A percentile compares a stretch with the other conserved stretches of the same genome.
Conservation (phyloP, 2,113 vertebrate species). For the Laticauda colubrina region DNA sequence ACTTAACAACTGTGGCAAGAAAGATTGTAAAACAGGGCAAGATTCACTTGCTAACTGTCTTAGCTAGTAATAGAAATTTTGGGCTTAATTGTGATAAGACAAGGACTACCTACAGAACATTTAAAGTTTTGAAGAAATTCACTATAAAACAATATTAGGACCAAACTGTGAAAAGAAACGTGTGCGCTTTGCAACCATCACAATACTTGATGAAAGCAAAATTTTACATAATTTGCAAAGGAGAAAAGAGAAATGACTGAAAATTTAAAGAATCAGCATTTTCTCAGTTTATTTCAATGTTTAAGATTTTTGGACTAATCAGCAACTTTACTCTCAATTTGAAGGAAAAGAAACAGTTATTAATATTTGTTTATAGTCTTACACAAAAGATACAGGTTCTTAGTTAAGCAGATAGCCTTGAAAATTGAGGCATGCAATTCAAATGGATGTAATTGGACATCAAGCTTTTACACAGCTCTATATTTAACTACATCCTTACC, state of each 20-base stretch:
- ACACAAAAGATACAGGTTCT: not conserved
- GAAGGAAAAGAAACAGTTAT: not conserved
- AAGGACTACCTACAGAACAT: not conserved
- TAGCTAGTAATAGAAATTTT: not conserved
- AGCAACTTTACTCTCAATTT: not conserved
- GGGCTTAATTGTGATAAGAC: not conserved
- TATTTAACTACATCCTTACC: not conserved
- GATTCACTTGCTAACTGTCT: not conserved
- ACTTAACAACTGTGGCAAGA: not conserved
- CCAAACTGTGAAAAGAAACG: not conserved
- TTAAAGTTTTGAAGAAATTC: not conserved
- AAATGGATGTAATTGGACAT: not conserved
- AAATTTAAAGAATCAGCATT: not conserved
- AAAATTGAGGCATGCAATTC: not conserved
- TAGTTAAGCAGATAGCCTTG: not conserved
- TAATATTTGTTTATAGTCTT: not conserved
- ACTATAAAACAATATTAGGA: not conserved
- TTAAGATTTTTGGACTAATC: not conserved
- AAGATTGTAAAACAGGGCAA: not conserved
- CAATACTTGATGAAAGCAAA: not conserved
- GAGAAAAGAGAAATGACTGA: not conserved
- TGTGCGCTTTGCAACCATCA: not conserved
- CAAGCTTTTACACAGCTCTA: not conserved
- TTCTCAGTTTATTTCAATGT: not conserved
- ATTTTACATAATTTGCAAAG: not conserved